phyloP scores from a whole-genome alignment of 2,888 invertebrate genomes.

The Perizoma affinitatum region DNA sequence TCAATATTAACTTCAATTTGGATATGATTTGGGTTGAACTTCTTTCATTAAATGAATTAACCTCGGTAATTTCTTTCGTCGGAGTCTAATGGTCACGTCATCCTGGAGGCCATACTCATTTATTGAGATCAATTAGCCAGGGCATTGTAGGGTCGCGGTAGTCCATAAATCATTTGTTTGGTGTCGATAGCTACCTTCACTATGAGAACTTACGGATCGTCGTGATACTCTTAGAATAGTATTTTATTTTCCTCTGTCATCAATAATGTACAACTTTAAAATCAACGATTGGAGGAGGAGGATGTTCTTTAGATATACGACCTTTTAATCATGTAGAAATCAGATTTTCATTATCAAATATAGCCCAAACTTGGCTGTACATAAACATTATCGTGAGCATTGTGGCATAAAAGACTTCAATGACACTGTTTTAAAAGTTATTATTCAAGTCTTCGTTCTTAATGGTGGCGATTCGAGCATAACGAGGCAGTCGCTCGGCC shows the following conservation, averaged over 20 bases:
- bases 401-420: conserved; percentile 7
- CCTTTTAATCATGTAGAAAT: too few relatives aligned
- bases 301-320: too few relatives aligned
- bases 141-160: conserved; percentile 36
- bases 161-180: conserved; percentile 41
- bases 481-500: conserved; percentile 44
- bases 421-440: conserved; percentile 35
- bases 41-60: conserved; percentile 74
- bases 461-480: conserved; percentile 48
- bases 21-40: conserved; percentile 42
- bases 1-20: conserved; percentile 44
- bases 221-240: background rate
- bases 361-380: background rate
- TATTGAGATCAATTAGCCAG: conserved; percentile 71
- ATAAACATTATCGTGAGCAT: background rate
- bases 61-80: conserved; percentile 66
- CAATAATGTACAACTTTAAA: too few relatives aligned
- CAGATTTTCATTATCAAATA: background rate
- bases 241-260: background rate
- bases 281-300: too few relatives aligned
- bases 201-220: conserved; percentile 10
- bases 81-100: conserved; percentile 62
- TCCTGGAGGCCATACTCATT: conserved; percentile 67
- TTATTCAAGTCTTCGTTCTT: conserved; percentile 37
- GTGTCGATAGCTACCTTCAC: conserved; percentile 29